Conservation (phyloP, 2,888 invertebrate genomes). For the Heteropelma amictum region DNA sequence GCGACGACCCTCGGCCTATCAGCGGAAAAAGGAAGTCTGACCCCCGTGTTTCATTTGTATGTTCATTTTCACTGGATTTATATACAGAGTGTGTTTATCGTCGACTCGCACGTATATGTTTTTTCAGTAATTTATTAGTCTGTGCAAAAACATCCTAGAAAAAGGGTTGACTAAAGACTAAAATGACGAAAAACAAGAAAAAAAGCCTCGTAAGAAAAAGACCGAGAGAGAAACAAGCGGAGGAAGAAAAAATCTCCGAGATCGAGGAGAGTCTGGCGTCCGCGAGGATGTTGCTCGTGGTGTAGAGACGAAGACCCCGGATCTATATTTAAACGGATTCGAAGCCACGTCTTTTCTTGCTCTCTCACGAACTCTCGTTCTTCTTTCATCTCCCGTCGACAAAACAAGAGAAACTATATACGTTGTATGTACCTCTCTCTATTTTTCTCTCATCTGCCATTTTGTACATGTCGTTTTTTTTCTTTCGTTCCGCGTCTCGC, state of each 20-base stretch:
- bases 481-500: background rate
- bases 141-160: background rate
- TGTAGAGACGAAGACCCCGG: constrained; percentile 64
- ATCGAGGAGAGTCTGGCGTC: constrained; percentile 47
- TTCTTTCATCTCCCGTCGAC: constrained; percentile 33
- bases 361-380: constrained; percentile 57
- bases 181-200: background rate
- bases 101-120: no score
- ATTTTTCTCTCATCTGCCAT: constrained; percentile 27
- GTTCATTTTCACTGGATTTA: no score
- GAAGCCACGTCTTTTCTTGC: constrained; percentile 58
- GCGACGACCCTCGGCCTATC: no score
- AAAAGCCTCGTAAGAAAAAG: constrained; percentile 26
- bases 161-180: background rate
- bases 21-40: no score
- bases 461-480: constrained; percentile 7
- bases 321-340: constrained; percentile 72
- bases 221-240: constrained; percentile 46
- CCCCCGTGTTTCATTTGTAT: no score
- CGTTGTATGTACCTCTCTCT: background rate
- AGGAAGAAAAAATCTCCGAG: constrained; percentile 48
- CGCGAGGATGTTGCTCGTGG: constrained; percentile 36
- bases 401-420: constrained; percentile 11
- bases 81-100: no score
- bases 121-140: no score